Conservation (phyloP, 1,140 invertebrate genomes). For the Lucilia cuprina region DNA sequence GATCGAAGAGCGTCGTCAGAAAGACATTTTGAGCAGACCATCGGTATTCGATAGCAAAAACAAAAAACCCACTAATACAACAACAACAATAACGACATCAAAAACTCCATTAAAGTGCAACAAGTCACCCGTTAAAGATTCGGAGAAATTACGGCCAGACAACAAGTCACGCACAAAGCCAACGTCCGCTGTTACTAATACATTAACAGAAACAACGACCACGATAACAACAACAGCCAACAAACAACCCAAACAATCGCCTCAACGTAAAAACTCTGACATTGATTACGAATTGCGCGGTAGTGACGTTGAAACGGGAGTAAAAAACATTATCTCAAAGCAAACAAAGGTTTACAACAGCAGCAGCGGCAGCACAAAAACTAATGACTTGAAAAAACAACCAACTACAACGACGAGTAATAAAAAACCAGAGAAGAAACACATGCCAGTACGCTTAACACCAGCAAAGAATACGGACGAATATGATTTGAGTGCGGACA, state of each 20-base stretch:
- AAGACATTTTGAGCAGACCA: slow-evolving; percentile 64
- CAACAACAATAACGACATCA: not conserved
- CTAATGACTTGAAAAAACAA: slow-evolving; percentile 5
- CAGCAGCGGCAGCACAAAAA: not conserved
- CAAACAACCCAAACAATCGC: not conserved
- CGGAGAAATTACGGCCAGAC: not conserved
- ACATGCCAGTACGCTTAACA: not conserved
- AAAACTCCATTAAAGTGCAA: not conserved
- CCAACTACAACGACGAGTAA: not conserved
- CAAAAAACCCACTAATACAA: not conserved
- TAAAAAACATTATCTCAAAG: not conserved
- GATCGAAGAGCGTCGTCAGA: slow-evolving; percentile 58
- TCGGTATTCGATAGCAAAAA: slow-evolving; percentile 59
- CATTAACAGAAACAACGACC: not conserved
- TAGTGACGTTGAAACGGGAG: not conserved
- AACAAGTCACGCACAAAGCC: not conserved
- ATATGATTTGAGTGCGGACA: not conserved
- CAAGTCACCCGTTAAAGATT: slow-evolving; percentile 21
- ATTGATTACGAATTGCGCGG: not conserved
- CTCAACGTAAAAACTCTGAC: not conserved
- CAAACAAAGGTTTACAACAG: slow-evolving; percentile 14
- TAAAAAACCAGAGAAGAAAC: not conserved
- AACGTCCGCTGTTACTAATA: slow-evolving; percentile 37
- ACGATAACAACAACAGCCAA: not conserved
- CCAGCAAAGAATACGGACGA: not conserved